phyloP scores from a whole-genome alignment of 2,888 invertebrate species.

The Drosophila phalerata region DNA sequence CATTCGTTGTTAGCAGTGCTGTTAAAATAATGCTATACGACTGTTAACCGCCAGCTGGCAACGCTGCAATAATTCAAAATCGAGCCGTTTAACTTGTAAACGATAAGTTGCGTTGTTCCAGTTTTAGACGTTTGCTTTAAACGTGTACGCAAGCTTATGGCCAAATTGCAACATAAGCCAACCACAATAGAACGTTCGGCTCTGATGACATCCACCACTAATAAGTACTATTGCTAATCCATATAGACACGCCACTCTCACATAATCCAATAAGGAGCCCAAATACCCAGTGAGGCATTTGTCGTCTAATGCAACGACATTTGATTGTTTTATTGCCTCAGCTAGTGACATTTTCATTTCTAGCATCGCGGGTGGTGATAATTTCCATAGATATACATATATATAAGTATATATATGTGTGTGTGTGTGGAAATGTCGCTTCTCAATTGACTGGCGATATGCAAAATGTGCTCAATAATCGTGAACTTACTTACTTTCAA shows the following conservation, averaged over 20 bases:
- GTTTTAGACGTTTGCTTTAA: slow-evolving; percentile 9
- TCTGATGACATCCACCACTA: slow-evolving; percentile 36
- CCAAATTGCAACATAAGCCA: slow-evolving; percentile 49
- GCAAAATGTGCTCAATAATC: slow-evolving; percentile 26
- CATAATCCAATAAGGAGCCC: slow-evolving; percentile 73
- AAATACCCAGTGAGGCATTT: slow-evolving; percentile 31
- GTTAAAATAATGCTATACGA: neutral
- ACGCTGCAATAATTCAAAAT: slow-evolving; percentile 10
- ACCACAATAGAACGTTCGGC: slow-evolving; percentile 14
- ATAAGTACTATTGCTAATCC: slow-evolving; percentile 63
- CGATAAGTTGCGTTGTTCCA: slow-evolving; percentile 22
- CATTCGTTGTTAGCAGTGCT: neutral
- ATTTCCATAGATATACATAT: neutral
- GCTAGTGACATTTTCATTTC: slow-evolving; percentile 41
- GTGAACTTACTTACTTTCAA: slow-evolving; percentile 14
- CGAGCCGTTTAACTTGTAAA: slow-evolving; percentile 16
- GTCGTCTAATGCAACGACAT: slow-evolving; percentile 54
- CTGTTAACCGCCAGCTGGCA: slow-evolving; percentile 5
- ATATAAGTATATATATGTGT: neutral
- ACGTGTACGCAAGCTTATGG: slow-evolving; percentile 19
- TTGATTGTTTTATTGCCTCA: slow-evolving; percentile 75
- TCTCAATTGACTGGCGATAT: slow-evolving; percentile 46
- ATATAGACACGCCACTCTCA: slow-evolving; percentile 55
- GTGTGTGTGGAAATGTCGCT: neutral
- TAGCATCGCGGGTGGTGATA: slow-evolving; percentile 41